These are phyloP conservation scores for Ceryle rudis DNA, from an alignment of 2,797 vertebrate species.

Conservation along the genomic window DNA sequence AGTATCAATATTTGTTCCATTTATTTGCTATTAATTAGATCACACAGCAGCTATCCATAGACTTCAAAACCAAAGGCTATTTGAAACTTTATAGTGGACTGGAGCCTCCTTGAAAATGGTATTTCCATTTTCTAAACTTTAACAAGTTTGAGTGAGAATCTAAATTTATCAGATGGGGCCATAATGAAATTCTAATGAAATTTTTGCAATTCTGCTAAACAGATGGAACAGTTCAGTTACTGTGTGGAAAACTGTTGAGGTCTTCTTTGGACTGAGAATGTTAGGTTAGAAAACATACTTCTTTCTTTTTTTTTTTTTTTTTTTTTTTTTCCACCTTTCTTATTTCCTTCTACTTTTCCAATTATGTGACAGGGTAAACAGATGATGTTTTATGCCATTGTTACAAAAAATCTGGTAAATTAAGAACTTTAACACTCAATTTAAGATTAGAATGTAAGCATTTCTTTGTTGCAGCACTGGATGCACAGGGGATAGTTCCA, in stretches of 20 bases:
- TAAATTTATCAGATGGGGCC: background rate
- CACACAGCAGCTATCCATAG: background rate
- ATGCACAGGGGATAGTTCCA: no score
- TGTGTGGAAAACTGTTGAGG: background rate
- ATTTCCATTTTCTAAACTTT: background rate
- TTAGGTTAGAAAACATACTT: background rate
- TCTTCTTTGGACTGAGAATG: background rate
- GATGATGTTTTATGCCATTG: background rate
- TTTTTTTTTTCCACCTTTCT: no score
- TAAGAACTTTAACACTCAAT: no score
- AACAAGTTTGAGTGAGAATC: background rate
- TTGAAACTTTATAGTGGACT: background rate
- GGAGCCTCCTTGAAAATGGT: background rate
- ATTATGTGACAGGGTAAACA: background rate
- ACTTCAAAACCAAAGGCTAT: background rate
- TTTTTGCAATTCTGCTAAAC: background rate
- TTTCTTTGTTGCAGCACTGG: no score
- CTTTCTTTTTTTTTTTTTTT: no score
- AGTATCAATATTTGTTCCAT: background rate
- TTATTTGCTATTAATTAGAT: background rate
- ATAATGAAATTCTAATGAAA: background rate
- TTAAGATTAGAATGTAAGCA: no score
- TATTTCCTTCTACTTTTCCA: background rate
- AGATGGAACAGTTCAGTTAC: background rate
- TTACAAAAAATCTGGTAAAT: no score